Evolutionary conservation across 2,797 vertebrate species (phyloP).

Genomic region (Cichlasoma orientale): DNA sequence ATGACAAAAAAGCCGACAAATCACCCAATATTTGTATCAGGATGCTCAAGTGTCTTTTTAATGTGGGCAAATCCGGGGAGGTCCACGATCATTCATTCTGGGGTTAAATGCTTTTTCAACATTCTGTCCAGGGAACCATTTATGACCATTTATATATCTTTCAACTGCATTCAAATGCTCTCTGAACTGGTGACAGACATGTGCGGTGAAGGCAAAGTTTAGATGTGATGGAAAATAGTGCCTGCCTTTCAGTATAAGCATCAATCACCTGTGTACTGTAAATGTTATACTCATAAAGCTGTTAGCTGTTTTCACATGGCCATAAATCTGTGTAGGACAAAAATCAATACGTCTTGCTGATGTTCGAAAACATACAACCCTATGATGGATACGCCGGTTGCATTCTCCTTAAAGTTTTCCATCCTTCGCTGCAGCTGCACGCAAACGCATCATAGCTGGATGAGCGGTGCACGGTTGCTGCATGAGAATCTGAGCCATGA

Average conservation of each 20-base stretch:
- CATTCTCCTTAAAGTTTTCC: conserved; percentile 52
- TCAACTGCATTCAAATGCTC: conserved; percentile 66
- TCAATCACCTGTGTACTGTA: conserved; percentile 73
- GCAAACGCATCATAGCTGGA: conserved; percentile 45
- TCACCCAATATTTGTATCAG: conserved; percentile 76
- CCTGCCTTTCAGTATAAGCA: conserved; percentile 63
- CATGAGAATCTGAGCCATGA: conserved; percentile 40
- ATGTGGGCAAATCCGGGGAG: conserved; percentile 72
- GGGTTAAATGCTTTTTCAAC: conserved; percentile 73
- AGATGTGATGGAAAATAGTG: conserved; percentile 71
- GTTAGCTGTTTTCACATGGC: conserved; percentile 61
- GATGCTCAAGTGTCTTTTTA: conserved; percentile 78
- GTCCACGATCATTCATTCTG: conserved; percentile 67
- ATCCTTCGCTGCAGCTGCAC: conserved; percentile 29
- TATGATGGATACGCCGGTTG: conserved; percentile 50
- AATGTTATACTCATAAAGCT: conserved; percentile 68
- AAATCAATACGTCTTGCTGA: conserved; percentile 68
- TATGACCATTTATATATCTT: conserved; percentile 76
- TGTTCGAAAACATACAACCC: conserved; percentile 67
- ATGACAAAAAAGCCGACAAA: conserved; percentile 69
- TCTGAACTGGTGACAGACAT: conserved; percentile 70
- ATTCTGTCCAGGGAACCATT: conserved; percentile 69
- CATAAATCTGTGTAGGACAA: conserved; percentile 63
- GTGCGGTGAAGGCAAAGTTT: conserved; percentile 70
- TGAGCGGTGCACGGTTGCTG: conserved; percentile 35